A percentile compares a stretch with the other conserved stretches of the same genome.
Conservation (phyloP, 2,888 invertebrate genomes). For the Lithophane leautieri region DNA sequence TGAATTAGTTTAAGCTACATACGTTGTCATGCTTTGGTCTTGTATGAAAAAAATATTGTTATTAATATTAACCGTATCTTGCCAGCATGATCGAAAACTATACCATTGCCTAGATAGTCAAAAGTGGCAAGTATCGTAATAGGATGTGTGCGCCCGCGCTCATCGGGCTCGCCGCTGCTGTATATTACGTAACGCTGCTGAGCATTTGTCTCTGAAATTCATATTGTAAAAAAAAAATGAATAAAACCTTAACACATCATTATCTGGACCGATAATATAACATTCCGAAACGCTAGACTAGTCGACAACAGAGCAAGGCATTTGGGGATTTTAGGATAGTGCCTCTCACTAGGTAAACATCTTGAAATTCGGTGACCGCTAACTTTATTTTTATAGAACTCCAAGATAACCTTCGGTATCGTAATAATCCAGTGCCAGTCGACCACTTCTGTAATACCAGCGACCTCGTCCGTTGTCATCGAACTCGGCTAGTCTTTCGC, state of each 20-base stretch:
- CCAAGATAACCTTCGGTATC: constrained; percentile 80
- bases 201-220: constrained; percentile 80
- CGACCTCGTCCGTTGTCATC: constrained; percentile 83
- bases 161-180: constrained; percentile 84
- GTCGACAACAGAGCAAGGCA: not conserved
- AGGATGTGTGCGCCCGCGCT: constrained; percentile 80
- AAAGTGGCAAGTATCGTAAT: constrained; percentile 83
- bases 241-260: not conserved
- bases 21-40: not conserved
- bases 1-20: not conserved
- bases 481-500: constrained; percentile 84
- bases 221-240: not conserved
- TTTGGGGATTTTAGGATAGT: not conserved
- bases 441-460: constrained; percentile 83
- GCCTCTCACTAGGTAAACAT: not conserved
- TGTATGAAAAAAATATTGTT: not conserved
- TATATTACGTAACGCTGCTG: constrained; percentile 84
- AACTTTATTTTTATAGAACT: not conserved
- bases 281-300: not conserved
- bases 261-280: not conserved
- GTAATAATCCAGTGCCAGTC: constrained; percentile 84
- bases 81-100: constrained; percentile 85
- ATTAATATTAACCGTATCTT: constrained; percentile 80
- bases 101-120: constrained; percentile 85
- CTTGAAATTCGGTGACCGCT: not conserved